Percentiles rank a stretch among this genome's conserved stretches.
These are phyloP conservation scores for Lepidochitona cinerea DNA, from an alignment of 2,888 invertebrate genomes.

Conservation along the genomic window DNA sequence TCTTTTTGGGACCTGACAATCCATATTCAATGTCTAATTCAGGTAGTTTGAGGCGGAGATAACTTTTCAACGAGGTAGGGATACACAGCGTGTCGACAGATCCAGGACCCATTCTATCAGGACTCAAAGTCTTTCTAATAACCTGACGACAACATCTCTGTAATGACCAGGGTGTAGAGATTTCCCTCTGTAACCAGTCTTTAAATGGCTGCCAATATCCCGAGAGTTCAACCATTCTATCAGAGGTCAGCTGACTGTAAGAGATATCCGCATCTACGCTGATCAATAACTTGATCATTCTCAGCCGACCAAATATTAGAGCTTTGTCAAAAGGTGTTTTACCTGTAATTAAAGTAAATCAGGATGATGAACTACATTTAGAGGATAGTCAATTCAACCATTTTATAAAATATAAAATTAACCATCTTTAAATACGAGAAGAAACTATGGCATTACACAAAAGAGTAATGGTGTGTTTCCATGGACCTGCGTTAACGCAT, in stretches of 20 bases:
- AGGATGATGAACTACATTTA: no score
- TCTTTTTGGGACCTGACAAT: background rate
- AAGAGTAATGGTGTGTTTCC: no score
- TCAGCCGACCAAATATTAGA: constrained; percentile 27
- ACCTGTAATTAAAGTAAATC: constrained; percentile 8
- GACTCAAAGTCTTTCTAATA: constrained; percentile 13
- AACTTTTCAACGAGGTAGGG: background rate
- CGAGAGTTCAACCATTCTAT: constrained; percentile 26
- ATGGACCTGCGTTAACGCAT: no score
- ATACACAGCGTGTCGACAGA: background rate
- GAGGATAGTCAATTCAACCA: no score
- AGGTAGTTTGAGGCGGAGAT: background rate
- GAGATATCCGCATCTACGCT: constrained; percentile 28
- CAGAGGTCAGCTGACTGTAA: constrained; percentile 20
- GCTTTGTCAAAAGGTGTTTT: constrained; percentile 33
- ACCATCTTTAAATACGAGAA: no score
- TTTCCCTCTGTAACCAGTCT: constrained; percentile 33
- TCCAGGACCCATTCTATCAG: background rate
- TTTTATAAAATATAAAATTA: no score
- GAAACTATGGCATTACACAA: no score
- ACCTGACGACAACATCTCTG: constrained; percentile 29
- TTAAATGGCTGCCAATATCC: constrained; percentile 29
- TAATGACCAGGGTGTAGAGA: constrained; percentile 31
- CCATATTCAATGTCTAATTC: background rate
- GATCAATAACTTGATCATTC: constrained; percentile 33